Evolutionary conservation across 2,888 invertebrate species (phyloP), one percentile per base, ranked within the genome.

Genomic region (Aporophyla nigra): DNA sequence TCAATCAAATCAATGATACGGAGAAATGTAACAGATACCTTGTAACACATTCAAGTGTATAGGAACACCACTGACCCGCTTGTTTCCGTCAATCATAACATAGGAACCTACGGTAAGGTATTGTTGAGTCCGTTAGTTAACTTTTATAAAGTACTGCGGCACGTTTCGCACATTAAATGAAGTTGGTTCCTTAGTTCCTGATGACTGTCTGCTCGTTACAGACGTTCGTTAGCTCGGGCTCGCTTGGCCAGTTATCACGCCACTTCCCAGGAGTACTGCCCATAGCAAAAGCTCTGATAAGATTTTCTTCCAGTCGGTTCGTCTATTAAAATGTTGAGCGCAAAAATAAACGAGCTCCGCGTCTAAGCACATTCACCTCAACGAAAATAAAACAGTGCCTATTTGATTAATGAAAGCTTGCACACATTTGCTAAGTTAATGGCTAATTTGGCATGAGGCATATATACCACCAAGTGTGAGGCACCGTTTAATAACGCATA

Each of bases 71-170:
- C 87, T 91, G 88, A 90, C 91, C 91, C 78, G 85, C 88, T 90
- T 92, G 93, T 92, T 91, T 86, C 87, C 87, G 92, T 93, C 94
- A 93, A 91, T 93, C 93, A 92, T 83, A 78, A 72, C 71, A 79
- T 68, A 85, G 76, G 82, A 82, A 78, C 72, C 75, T 69, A 78
- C 59, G 61, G 70, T 74, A 80, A 80, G 78, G 78, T 69, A 88
- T 84, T 88, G 84, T 87, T 76, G 76, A 53, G 40, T 74, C 87
- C 84, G 87, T 89, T 87, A 89, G 74, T 74, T 49, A 63, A 78
- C 65, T 80, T 77, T 76, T 83, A 82, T 82, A 82, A 86, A 82
- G 77, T 82, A 68, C 70, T 68, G 65, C 12, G 54, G 82, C 78
- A 89, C 86, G 82, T 80, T 88, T 84, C 46, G 70, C 74, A 63